Conservation (phyloP, 2,888 invertebrate species). For the Hemistola chrysoprasaria region DNA sequence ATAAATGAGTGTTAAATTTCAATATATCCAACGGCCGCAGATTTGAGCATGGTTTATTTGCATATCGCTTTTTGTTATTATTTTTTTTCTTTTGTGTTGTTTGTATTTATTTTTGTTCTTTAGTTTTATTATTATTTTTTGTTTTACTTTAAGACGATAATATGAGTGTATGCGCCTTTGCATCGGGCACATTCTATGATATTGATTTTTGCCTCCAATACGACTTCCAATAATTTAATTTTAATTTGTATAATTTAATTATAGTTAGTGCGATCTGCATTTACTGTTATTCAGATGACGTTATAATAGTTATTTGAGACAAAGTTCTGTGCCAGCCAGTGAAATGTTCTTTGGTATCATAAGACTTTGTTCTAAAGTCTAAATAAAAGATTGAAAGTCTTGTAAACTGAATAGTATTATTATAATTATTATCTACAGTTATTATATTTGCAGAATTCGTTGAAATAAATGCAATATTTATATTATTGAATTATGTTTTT, state of each 20-base stretch:
- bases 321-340: constrained; percentile 75
- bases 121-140: constrained; percentile 65
- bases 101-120: constrained; percentile 81
- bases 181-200: constrained; percentile 52
- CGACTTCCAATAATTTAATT: constrained; percentile 77
- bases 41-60: constrained; percentile 63
- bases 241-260: constrained; percentile 78
- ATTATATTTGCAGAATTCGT: constrained; percentile 81
- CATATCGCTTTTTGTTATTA: constrained; percentile 71
- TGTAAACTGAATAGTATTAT: constrained; percentile 80
- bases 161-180: constrained; percentile 47
- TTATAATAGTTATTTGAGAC: constrained; percentile 68
- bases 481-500: constrained; percentile 81
- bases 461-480: constrained; percentile 83
- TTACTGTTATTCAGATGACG: constrained; percentile 76
- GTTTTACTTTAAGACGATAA: constrained; percentile 59
- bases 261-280: constrained; percentile 77
- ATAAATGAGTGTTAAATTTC: constrained; percentile 33
- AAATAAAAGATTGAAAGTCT: constrained; percentile 68
- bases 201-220: constrained; percentile 55
- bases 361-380: constrained; percentile 45
- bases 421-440: constrained; percentile 80
- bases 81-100: constrained; percentile 70
- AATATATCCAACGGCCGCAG: constrained; percentile 28
- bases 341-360: constrained; percentile 58